These are phyloP conservation scores for Indicator indicator DNA, from an alignment of 2,113 vertebrate species.

Conservation along the genomic window DNA sequence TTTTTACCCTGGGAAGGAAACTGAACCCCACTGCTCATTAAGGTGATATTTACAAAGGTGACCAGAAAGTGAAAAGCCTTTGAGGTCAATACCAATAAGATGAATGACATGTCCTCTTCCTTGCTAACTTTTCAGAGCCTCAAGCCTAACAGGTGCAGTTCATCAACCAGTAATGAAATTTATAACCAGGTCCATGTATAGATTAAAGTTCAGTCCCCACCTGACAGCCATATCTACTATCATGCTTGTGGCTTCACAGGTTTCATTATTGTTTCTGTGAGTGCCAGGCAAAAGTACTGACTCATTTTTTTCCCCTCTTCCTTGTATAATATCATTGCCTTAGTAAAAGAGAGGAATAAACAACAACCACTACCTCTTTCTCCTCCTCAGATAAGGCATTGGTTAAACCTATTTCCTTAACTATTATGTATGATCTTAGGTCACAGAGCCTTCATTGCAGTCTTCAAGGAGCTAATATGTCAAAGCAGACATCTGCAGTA, in stretches of 20 bases:
- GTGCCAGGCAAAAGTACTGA: neutral
- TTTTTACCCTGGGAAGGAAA: neutral
- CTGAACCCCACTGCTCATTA: neutral
- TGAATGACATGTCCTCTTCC: neutral
- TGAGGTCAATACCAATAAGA: slow-evolving; percentile 37
- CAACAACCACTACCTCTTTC: neutral
- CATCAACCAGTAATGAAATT: slow-evolving; percentile 38
- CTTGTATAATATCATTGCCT: neutral
- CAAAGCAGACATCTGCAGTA: neutral
- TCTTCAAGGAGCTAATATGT: neutral
- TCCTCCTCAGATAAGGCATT: neutral
- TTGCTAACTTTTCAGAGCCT: slow-evolving; percentile 22
- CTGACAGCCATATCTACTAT: slow-evolving; percentile 13
- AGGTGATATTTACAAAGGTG: neutral
- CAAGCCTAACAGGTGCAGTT: slow-evolving; percentile 5
- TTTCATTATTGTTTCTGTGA: neutral
- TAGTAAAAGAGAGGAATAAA: neutral
- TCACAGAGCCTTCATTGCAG: neutral
- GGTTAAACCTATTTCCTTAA: neutral
- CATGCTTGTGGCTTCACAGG: neutral
- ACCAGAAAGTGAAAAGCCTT: slow-evolving; percentile 32
- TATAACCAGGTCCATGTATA: neutral
- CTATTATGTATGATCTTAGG: neutral
- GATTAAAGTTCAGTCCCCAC: slow-evolving; percentile 35
- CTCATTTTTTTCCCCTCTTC: neutral